Evolutionary conservation across 1,140 invertebrate species (phyloP), one percentile per base, ranked within the genome.

Genomic region (Megathymus violae): DNA sequence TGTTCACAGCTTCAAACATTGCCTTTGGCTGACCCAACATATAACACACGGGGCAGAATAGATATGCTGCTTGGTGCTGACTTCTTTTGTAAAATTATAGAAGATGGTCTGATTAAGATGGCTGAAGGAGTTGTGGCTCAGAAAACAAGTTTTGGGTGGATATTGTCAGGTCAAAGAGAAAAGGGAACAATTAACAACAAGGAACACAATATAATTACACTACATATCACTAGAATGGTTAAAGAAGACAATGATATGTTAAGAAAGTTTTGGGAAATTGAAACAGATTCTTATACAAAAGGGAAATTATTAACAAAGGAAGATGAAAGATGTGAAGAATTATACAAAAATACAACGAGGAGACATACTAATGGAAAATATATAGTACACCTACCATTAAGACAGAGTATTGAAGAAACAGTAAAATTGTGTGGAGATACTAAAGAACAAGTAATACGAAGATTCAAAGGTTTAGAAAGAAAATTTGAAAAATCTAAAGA

Each of bases 221-320:
- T 58, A 52, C 50, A 67, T 52, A 22, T 64, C 16, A 60, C 58
- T 40, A 58, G 56, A 36, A 62, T 58, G 17, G 40, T 65, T 48
- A 27, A 38, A 62, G 52, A 69, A 67, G 67, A 74, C 13, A 67
- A 71, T 44, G 41, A 71, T 44, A 46, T 67, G 54, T 59, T 75
- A 41, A 72, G 31, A 63, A 62, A 41, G 15, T 74, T 75, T 34
- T 72, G 73, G 73, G 69, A 75, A 62, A 43, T 71, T 44, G 70
- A 76, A 61, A 52, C 58, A 60, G 66, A 64, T 5, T 31, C 31
- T 48, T 62, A 67, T 15, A 64, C 27, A 40, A 66, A 25, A 16
- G 64, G 38, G 22, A 64, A 63, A 41, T 7, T 50, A 61, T 60
- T 44, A 31, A 62, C 67, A 43, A 62, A 66, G 36, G 70, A 75